These are phyloP conservation scores for Andrena dorsata DNA, from an alignment of 2,888 invertebrate genomes.

Conservation along the genomic window DNA sequence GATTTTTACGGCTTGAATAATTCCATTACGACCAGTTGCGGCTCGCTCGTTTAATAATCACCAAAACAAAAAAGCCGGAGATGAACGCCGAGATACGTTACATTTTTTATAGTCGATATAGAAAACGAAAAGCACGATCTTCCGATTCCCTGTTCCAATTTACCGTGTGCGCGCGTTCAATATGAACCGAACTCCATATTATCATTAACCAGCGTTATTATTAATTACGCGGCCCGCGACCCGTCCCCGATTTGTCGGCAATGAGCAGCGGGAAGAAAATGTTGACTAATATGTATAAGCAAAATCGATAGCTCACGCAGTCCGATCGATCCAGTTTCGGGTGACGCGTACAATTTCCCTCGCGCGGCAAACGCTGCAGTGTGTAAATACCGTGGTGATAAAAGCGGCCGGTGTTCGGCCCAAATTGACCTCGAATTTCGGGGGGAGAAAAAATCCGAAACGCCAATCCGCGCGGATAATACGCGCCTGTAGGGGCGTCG, in stretches of 20 bases:
- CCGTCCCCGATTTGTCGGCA: too few species aligned
- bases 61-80: neutral
- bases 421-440: slow-evolving; percentile 60
- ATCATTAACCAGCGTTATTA: too few species aligned
- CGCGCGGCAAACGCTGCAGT: slow-evolving; percentile 26
- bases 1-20: neutral
- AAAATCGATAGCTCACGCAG: neutral
- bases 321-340: neutral
- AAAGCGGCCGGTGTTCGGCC: slow-evolving; percentile 22
- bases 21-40: slow-evolving; percentile 7
- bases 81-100: slow-evolving; percentile 2
- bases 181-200: too few species aligned
- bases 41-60: slow-evolving; percentile 8
- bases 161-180: too few species aligned
- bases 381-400: slow-evolving; percentile 46
- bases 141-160: too few species aligned
- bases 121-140: too few species aligned
- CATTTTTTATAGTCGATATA: slow-evolving; percentile 1
- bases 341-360: slow-evolving; percentile 7
- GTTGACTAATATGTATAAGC: neutral
- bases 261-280: neutral
- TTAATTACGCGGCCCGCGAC: too few species aligned
- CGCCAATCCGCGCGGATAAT: slow-evolving; percentile 24
- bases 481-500: slow-evolving; percentile 2
- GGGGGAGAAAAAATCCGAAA: slow-evolving; percentile 31